Conservation (phyloP, 2,888 invertebrate species). For the Nomada flava region DNA sequence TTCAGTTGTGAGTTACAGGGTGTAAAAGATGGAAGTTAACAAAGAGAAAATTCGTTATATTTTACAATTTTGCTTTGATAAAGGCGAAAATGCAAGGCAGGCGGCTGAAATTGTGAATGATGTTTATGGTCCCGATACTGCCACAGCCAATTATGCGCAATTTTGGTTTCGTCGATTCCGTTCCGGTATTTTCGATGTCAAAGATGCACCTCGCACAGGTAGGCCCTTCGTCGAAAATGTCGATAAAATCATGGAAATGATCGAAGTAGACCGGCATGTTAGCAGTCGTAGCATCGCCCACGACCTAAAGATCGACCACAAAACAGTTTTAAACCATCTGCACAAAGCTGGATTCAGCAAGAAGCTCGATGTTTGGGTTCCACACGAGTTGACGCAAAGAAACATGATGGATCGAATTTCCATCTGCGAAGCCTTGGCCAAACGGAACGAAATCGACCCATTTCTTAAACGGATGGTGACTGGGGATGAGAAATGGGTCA, state of each 20-base stretch:
- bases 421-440: conserved; percentile 19
- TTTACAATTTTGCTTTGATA: not conserved
- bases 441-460: conserved; percentile 18
- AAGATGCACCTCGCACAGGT: not conserved
- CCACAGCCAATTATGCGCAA: not conserved
- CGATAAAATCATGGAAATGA: conserved; percentile 29
- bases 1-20: not conserved
- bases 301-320: conserved; percentile 33
- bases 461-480: too few relatives aligned
- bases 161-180: conserved; percentile 26
- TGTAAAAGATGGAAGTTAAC: not conserved
- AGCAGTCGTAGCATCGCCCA: conserved; percentile 22
- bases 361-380: conserved; percentile 24
- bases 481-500: too few relatives aligned
- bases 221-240: conserved; percentile 11
- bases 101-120: conserved; percentile 6
- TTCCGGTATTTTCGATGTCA: not conserved
- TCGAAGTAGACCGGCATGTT: conserved; percentile 14
- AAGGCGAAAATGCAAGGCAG: not conserved
- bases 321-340: conserved; percentile 23
- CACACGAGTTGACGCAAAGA: conserved; percentile 16
- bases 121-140: conserved; percentile 1
- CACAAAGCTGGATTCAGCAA: conserved; percentile 12
- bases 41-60: not conserved
- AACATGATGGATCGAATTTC: conserved; percentile 14